Percentiles rank a stretch among this genome's conserved stretches.
These are phyloP conservation scores for Xestobium rufovillosum DNA, from an alignment of 2,888 invertebrate genomes.

Conservation along the genomic window DNA sequence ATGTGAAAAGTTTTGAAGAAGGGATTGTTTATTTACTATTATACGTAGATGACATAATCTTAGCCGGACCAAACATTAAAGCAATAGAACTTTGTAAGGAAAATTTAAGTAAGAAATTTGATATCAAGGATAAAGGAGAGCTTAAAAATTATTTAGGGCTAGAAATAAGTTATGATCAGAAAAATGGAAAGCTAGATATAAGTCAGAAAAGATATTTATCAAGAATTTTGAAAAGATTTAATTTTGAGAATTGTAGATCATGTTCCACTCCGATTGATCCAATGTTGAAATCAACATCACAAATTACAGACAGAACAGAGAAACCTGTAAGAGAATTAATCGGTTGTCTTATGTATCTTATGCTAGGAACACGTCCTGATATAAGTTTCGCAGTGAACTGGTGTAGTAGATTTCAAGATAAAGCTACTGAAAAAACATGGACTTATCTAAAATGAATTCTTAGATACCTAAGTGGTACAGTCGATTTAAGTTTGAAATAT, in stretches of 20 bases:
- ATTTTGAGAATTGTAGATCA: slow-evolving; percentile 13
- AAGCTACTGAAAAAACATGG: slow-evolving; percentile 16
- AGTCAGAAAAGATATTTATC: slow-evolving; percentile 11
- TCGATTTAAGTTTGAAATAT: slow-evolving; percentile 13
- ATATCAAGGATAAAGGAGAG: slow-evolving; percentile 5
- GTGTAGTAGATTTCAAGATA: slow-evolving; percentile 14
- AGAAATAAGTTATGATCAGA: slow-evolving; percentile 12
- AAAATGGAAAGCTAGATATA: slow-evolving; percentile 13
- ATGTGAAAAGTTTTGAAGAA: slow-evolving; percentile 9
- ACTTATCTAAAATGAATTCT: slow-evolving; percentile 15
- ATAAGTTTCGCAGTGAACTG: slow-evolving; percentile 13
- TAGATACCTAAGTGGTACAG: slow-evolving; percentile 19
- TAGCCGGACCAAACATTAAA: slow-evolving; percentile 10
- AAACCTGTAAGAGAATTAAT: slow-evolving; percentile 13
- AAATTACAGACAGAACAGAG: slow-evolving; percentile 7
- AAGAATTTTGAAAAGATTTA: slow-evolving; percentile 13
- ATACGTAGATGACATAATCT: slow-evolving; percentile 17
- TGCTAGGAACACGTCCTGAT: slow-evolving; percentile 13
- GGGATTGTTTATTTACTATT: slow-evolving; percentile 17
- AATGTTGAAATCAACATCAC: slow-evolving; percentile 16
- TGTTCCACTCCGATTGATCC: slow-evolving; percentile 14
- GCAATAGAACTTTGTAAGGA: slow-evolving; percentile 8
- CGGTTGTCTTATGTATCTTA: slow-evolving; percentile 17
- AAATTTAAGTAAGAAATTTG: slow-evolving; percentile 6
- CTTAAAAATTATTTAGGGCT: slow-evolving; percentile 4